These are phyloP conservation scores for Triplophysa rosa DNA, from an alignment of 2,113 vertebrate species.

Conservation along the genomic window DNA sequence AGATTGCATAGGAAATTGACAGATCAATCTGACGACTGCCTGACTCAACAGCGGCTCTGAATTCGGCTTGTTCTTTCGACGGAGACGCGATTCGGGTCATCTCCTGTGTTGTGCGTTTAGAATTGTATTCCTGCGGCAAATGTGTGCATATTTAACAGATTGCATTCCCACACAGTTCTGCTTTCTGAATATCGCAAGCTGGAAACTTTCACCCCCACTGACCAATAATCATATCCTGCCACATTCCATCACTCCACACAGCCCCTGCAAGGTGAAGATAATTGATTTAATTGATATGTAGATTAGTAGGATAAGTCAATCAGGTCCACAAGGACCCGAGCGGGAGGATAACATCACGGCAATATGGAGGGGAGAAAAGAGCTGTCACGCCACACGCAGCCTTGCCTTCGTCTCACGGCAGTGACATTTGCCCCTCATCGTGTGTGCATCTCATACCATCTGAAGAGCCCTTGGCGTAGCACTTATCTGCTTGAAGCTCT, in stretches of 20 bases:
- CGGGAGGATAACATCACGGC: constrained; percentile 19
- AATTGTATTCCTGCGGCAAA: neutral
- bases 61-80: constrained; percentile 10
- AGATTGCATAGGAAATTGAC: constrained; percentile 20
- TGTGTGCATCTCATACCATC: constrained; percentile 17
- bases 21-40: constrained; percentile 29
- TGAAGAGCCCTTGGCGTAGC: constrained; percentile 13
- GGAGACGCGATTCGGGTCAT: neutral
- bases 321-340: constrained; percentile 37
- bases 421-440: constrained; percentile 39
- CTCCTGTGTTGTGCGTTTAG: neutral
- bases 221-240: constrained; percentile 45
- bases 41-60: constrained; percentile 12
- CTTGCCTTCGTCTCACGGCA: neutral
- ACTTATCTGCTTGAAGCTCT: constrained; percentile 24
- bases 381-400: neutral
- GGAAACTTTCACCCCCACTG: constrained; percentile 34
- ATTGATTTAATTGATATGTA: constrained; percentile 48
- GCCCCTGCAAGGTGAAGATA: constrained; percentile 32
- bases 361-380: neutral
- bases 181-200: neutral
- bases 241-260: constrained; percentile 37
- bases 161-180: neutral
- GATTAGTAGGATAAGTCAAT: constrained; percentile 45
- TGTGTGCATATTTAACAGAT: neutral